Evolutionary conservation across 2,888 invertebrate species (phyloP).

Genomic region (Abrostola triplasia): DNA sequence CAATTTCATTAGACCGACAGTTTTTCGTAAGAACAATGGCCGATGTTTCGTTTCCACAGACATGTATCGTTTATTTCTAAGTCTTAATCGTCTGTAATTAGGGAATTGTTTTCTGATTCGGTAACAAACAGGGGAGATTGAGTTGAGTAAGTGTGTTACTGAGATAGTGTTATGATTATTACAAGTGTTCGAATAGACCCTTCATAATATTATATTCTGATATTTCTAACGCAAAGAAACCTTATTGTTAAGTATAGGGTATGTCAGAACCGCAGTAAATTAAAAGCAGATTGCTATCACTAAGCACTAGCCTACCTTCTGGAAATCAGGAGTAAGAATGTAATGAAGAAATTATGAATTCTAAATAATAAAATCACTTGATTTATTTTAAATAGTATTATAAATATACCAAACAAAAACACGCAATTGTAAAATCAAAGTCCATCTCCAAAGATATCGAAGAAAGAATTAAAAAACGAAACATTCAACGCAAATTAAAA

Average conservation of each 20-base stretch:
- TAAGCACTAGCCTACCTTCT: no score
- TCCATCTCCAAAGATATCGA: not conserved
- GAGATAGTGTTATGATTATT: not conserved
- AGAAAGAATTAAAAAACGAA: conserved; percentile 6
- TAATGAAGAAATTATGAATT: no score
- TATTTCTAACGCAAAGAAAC: no score
- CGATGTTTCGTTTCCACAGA: conserved; percentile 23
- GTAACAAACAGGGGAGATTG: conserved; percentile 17
- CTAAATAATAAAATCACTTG: not conserved
- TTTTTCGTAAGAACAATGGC: conserved; percentile 59
- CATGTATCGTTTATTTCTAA: conserved; percentile 28
- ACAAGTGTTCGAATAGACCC: no score
- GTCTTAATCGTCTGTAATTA: conserved; percentile 40
- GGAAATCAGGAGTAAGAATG: no score
- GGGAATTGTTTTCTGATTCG: conserved; percentile 32
- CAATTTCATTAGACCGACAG: conserved; percentile 76
- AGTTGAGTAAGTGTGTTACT: conserved; percentile 5
- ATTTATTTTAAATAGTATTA: not conserved
- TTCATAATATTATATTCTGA: no score
- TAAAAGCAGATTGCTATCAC: no score
- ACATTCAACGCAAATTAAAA: conserved; percentile 17
- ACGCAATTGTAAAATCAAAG: not conserved
- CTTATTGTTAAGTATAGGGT: no score
- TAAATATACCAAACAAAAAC: not conserved
- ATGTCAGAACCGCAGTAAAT: no score